Conservation (phyloP, 2,888 invertebrate species). For the Drosophila neotestacea region DNA sequence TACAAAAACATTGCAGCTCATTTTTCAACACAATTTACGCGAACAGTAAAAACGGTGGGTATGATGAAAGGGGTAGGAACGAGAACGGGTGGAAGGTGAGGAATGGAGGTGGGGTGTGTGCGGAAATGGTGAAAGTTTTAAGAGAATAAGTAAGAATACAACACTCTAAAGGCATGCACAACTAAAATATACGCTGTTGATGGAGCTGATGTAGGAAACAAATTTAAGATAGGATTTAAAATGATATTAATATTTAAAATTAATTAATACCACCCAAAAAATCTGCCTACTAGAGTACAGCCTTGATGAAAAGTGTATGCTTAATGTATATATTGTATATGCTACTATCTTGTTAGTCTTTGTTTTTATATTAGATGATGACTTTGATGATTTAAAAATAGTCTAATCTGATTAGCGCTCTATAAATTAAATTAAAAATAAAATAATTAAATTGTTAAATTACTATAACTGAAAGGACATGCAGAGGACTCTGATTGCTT, state of each 20-base stretch:
- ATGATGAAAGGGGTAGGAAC: constrained; percentile 4
- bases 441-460: too few relatives aligned
- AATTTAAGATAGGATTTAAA: background rate
- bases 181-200: constrained; percentile 2
- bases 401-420: too few relatives aligned
- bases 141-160: constrained; percentile 16
- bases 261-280: too few relatives aligned
- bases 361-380: too few relatives aligned
- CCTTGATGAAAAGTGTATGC: too few relatives aligned
- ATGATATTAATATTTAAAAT: background rate
- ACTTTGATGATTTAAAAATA: too few relatives aligned
- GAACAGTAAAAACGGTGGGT: constrained; percentile 25
- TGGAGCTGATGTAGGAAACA: too few relatives aligned
- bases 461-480: too few relatives aligned
- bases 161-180: background rate
- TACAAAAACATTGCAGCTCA: constrained; percentile 53
- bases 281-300: too few relatives aligned
- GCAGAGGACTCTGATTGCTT: too few relatives aligned
- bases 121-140: constrained; percentile 57
- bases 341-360: too few relatives aligned
- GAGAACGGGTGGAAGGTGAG: background rate
- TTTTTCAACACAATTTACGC: constrained; percentile 57
- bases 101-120: background rate
- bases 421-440: background rate
- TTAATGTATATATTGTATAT: too few relatives aligned